A percentile compares a stretch with the other conserved stretches of the same genome.
Evolutionary conservation across 23 tunicate genomes (phyloP).

Genomic region (Ascidia mentula): DNA sequence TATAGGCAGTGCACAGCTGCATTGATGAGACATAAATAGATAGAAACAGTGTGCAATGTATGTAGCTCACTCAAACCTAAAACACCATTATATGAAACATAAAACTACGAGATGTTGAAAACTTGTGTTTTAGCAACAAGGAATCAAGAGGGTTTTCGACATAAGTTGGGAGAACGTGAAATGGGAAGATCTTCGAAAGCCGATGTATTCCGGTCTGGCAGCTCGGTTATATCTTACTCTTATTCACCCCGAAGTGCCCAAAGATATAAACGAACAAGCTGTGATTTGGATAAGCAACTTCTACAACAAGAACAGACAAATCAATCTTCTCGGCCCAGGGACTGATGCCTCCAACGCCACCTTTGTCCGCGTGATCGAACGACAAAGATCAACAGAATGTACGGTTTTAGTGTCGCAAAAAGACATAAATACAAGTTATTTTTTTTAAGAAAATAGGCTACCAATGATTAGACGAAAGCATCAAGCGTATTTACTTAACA

Average conservation of each 20-base stretch:
- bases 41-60: too few relatives aligned
- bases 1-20: too few relatives aligned
- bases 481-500: too few relatives aligned
- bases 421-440: too few relatives aligned
- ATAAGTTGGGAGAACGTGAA: not conserved
- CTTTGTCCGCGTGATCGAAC: slow-evolving; percentile 1
- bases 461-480: too few relatives aligned
- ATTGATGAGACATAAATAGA: too few relatives aligned
- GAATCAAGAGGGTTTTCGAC: not conserved
- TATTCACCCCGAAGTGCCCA: not conserved
- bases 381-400: not conserved
- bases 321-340: not conserved
- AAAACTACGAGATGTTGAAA: too few relatives aligned
- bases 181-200: slow-evolving; percentile 11
- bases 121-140: slow-evolving; percentile 13
- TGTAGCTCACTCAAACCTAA: too few relatives aligned
- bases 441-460: too few relatives aligned
- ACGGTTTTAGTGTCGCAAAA: too few relatives aligned
- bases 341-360: not conserved
- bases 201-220: slow-evolving; percentile 13
- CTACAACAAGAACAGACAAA: not conserved
- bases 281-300: slow-evolving; percentile 8
- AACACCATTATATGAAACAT: too few relatives aligned
- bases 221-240: not conserved
- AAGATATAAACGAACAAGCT: slow-evolving; percentile 15